Conservation (phyloP, 2,888 invertebrate species). For the Tethea ocularis region DNA sequence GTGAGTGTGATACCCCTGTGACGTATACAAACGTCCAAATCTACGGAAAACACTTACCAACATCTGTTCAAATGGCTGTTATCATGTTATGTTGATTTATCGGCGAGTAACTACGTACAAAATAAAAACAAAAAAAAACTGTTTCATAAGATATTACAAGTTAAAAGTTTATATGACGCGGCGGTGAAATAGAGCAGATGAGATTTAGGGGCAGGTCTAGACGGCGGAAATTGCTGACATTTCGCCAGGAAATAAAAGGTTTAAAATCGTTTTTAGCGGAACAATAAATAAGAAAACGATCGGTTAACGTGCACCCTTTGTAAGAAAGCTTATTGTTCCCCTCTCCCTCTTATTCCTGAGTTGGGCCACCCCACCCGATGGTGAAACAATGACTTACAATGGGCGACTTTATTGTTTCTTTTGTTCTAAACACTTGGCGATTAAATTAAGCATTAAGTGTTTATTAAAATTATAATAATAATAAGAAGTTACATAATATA, state of each 20-base stretch:
- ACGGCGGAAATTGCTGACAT: slow-evolving; percentile 18
- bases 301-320: background rate
- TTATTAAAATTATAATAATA: too few species aligned
- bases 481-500: too few species aligned
- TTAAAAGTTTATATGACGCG: slow-evolving; percentile 24
- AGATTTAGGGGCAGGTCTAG: slow-evolving; percentile 27
- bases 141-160: background rate
- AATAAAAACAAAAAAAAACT: background rate
- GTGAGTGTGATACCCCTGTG: too few species aligned
- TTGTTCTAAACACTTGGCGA: slow-evolving; percentile 11
- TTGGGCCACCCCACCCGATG: background rate
- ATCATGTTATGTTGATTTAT: too few species aligned
- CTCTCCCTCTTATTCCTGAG: background rate
- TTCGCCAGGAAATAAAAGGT: slow-evolving; percentile 7
- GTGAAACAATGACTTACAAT: slow-evolving; percentile 17
- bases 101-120: too few species aligned
- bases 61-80: too few species aligned
- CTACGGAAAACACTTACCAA: too few species aligned
- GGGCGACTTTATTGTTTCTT: slow-evolving; percentile 16
- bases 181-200: slow-evolving; percentile 32
- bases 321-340: slow-evolving; percentile 10
- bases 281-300: slow-evolving; percentile 30
- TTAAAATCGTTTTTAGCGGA: slow-evolving; percentile 9
- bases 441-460: too few species aligned
- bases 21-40: too few species aligned